These are phyloP conservation scores for Lithophane semibrunnea DNA, from an alignment of 2,888 invertebrate species.

Conservation along the genomic window DNA sequence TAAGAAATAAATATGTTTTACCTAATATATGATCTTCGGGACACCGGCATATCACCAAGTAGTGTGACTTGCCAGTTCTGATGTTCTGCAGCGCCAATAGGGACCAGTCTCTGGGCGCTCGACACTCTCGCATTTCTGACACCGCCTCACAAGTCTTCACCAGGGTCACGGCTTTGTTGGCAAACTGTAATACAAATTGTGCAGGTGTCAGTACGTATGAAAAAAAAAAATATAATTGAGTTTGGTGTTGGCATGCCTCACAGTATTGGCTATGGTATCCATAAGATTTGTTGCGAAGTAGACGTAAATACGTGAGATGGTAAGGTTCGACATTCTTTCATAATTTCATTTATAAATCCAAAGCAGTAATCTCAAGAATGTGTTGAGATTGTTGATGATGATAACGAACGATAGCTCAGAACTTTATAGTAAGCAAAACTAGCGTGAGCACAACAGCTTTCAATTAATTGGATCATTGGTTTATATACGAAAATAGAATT, in stretches of 20 bases:
- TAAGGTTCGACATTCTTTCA: neutral
- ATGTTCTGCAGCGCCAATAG: slow-evolving; percentile 97
- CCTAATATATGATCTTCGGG: slow-evolving; percentile 96
- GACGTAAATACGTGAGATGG: neutral
- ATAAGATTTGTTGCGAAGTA: slow-evolving; percentile 3
- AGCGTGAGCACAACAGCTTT: slow-evolving; percentile 37
- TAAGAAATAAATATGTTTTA: slow-evolving; percentile 75
- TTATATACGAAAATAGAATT: slow-evolving; percentile 25
- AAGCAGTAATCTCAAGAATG: slow-evolving; percentile 14
- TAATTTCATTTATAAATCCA: slow-evolving; percentile 13
- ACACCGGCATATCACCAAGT: slow-evolving; percentile 97
- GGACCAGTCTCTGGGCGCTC: slow-evolving; percentile 97
- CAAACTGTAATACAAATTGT: slow-evolving; percentile 83
- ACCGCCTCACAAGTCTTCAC: slow-evolving; percentile 98
- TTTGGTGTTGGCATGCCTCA: neutral
- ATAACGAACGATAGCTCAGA: slow-evolving; percentile 7
- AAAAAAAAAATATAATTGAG: neutral
- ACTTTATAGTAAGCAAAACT: slow-evolving; percentile 29
- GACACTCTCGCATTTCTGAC: slow-evolving; percentile 97
- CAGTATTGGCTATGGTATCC: neutral
- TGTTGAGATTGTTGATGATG: slow-evolving; percentile 10
- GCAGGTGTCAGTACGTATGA: neutral
- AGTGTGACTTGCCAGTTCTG: slow-evolving; percentile 97
- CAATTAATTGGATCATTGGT: slow-evolving; percentile 51
- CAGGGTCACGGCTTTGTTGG: slow-evolving; percentile 94